Evolutionary conservation across 2,113 vertebrate species (phyloP).

Genomic region (Pluvialis apricaria): DNA sequence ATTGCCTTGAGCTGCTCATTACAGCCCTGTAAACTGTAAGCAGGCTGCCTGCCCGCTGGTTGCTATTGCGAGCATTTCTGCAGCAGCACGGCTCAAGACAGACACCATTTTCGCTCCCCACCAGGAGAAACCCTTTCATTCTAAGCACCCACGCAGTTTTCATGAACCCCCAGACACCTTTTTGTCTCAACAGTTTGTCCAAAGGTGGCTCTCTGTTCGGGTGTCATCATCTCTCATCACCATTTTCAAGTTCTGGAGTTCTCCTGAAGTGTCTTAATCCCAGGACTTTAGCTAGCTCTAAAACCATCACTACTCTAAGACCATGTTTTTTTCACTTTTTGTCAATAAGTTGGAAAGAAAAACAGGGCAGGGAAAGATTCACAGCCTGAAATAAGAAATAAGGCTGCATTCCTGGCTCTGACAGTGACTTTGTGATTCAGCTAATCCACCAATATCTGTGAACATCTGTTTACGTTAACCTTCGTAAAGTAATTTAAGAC

Average conservation of each 20-base stretch:
- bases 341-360: background rate
- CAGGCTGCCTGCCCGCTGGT: fast-evolving
- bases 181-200: background rate
- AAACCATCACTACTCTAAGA: background rate
- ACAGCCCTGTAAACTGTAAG: background rate
- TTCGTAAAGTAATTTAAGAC: background rate
- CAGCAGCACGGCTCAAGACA: background rate
- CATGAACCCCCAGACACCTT: background rate
- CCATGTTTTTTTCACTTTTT: background rate
- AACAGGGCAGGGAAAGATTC: background rate
- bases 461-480: background rate
- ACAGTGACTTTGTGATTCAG: background rate
- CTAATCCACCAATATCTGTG: background rate
- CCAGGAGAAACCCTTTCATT: background rate
- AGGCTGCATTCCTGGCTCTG: background rate
- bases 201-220: background rate
- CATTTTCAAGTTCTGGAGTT: fast-evolving
- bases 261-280: background rate
- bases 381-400: background rate
- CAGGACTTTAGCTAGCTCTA: background rate
- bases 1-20: background rate
- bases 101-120: fast-evolving
- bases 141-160: background rate
- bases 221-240: background rate
- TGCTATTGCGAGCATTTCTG: background rate